These are phyloP conservation scores for Cylas formicarius DNA, from an alignment of 1,140 invertebrate genomes.

Conservation along the genomic window DNA sequence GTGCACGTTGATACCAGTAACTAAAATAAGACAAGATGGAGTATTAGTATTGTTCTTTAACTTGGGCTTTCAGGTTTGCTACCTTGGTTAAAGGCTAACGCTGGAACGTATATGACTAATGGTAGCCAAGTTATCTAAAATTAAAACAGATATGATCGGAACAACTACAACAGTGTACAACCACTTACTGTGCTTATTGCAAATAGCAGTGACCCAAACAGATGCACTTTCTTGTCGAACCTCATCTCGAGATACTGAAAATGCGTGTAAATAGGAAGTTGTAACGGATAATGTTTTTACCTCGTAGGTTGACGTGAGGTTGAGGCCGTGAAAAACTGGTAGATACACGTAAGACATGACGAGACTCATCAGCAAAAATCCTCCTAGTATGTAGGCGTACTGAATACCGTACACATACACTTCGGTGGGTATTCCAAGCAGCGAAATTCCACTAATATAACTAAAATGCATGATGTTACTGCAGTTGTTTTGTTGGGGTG, in stretches of 20 bases:
- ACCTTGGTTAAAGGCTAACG: conserved; percentile 71
- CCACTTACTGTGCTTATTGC: conserved; percentile 60
- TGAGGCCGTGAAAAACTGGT: conserved; percentile 74
- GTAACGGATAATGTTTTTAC: conserved; percentile 28
- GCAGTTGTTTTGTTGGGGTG: too few relatives aligned
- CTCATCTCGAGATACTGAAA: conserved; percentile 72
- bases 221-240: conserved; percentile 61
- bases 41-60: not conserved
- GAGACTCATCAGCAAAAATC: conserved; percentile 56
- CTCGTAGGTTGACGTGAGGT: conserved; percentile 77
- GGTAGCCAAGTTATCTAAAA: conserved; percentile 61
- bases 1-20: conserved; percentile 79
- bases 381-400: conserved; percentile 57
- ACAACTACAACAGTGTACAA: conserved; percentile 1
- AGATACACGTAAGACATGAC: conserved; percentile 63
- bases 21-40: conserved; percentile 46
- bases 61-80: conserved; percentile 18
- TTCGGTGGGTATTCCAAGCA: conserved; percentile 71
- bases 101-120: conserved; percentile 65
- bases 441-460: conserved; percentile 57
- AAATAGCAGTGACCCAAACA: conserved; percentile 69
- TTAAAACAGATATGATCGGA: conserved; percentile 25
- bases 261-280: conserved; percentile 35
- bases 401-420: conserved; percentile 73
- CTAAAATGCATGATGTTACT: conserved; percentile 38